phyloP scores from a whole-genome alignment of 1,140 invertebrate genomes.

The Aphaenogaster ashmeadi region DNA sequence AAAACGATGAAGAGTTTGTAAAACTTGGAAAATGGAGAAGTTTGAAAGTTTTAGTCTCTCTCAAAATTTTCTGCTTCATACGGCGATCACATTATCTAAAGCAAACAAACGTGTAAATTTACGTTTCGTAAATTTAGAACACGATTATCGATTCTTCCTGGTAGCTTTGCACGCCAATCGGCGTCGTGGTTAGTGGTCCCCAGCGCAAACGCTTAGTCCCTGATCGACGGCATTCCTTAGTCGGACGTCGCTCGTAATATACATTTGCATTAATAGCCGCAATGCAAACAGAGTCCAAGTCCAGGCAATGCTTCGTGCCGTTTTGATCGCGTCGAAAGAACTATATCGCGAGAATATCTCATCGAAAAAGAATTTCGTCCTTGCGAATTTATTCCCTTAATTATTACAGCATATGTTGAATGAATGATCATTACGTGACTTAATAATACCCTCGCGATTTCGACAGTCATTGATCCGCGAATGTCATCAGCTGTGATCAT shows the following conservation, averaged over 20 bases:
- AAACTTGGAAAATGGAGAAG: neutral
- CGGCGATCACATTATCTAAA: neutral
- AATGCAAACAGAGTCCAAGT: constrained; percentile 51
- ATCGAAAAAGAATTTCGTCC: neutral
- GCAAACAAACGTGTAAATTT: neutral
- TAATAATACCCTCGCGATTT: constrained; percentile 1
- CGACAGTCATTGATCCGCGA: constrained; percentile 11
- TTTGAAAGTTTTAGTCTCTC: neutral
- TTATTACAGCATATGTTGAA: neutral
- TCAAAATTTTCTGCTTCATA: neutral
- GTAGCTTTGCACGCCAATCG: neutral
- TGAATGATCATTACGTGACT: neutral
- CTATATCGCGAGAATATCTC: neutral
- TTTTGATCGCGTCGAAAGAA: constrained; percentile 1
- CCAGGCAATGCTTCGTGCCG: neutral
- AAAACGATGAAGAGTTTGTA: neutral
- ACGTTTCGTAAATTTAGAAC: neutral
- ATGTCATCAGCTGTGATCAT: neutral
- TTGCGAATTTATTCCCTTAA: neutral
- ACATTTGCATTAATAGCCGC: constrained; percentile 75
- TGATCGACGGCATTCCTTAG: constrained; percentile 77
- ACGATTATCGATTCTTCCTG: neutral
- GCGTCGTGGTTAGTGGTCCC: constrained; percentile 69
- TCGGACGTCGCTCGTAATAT: constrained; percentile 70
- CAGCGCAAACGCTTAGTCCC: constrained; percentile 73